Base-by-base conservation (phyloP, 2,113 vertebrate genomes). In the Carettochelys insculpta region DNA sequence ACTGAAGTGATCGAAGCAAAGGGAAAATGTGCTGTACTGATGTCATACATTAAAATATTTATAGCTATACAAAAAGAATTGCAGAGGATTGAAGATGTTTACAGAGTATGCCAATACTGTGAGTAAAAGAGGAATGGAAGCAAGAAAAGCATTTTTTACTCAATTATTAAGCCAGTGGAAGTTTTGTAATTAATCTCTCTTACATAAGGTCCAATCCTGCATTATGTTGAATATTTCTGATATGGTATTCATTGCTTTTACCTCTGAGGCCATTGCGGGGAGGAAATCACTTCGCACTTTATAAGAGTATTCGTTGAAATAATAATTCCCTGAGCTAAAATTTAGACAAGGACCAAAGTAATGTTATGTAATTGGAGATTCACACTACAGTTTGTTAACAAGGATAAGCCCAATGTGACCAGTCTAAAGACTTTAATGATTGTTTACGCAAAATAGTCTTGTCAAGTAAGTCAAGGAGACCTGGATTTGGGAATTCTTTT, bases 31-130 rank as follows among this genome's bases (percentile, higher is more conserved):
- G 94, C 83, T 94, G 89, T 93, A 94, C 92, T 97, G 96, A 97
- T 96, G 95, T 97, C 95, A 95, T 97, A 95, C 68, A 91, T 95
- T 96, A 96, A 97, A 96, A 95, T 96, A 97, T 97, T 97, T 97
- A 96, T 95, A 95, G 95, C 96, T 97, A 90, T 91, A 94, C 92
- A 92, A 92, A 96, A 91, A 89, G 80, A 96, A 83, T 92, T 89
- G 54, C 87, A 93, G 88, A 92, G 94, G 93, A 95, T 93, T 97
- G 89, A 87, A 96, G 96, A 94, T 52, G 75, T 92, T 94, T 93
- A 94, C 83, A 73, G 91, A 88, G 76, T 86, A 94, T 4, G 0
- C 90, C 50, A 85, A 95, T 94, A 91, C 51, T 88, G 75, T 0
- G 13, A 89, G 91, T 92, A 93, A n/a, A 48, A 86, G 84, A 77